Percentiles rank a stretch among this genome's conserved stretches.
Evolutionary conservation across 2,797 vertebrate species (phyloP).

Genomic region (Prionace glauca): DNA sequence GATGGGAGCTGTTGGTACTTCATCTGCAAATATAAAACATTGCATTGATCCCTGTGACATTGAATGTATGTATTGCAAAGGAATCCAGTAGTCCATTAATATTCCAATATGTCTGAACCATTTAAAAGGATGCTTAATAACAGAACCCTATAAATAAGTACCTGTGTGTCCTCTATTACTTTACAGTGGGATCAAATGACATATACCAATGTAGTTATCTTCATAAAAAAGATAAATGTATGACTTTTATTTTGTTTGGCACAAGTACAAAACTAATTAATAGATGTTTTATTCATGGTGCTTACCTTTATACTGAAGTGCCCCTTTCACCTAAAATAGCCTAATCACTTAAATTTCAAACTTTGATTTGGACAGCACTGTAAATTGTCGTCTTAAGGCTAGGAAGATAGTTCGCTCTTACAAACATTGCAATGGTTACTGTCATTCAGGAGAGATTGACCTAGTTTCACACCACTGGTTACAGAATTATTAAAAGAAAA

Average conservation of each 20-base stretch:
- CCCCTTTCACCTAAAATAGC: background rate
- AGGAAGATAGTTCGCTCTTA: background rate
- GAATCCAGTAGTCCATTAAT: background rate
- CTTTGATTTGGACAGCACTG: background rate
- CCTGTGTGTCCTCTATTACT: background rate
- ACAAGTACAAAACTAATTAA: background rate
- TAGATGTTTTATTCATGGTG: background rate
- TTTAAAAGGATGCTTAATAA: background rate
- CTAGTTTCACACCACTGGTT: background rate
- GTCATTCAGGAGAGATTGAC: background rate
- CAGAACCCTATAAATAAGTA: background rate
- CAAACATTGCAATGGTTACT: too few species aligned
- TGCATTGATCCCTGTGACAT: background rate
- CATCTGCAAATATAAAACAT: background rate
- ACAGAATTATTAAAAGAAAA: background rate
- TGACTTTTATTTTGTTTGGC: background rate
- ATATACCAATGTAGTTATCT: background rate
- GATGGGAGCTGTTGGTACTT: background rate
- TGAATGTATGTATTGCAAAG: background rate
- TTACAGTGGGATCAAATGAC: background rate
- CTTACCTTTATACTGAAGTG: background rate
- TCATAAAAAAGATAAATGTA: background rate
- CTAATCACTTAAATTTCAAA: background rate
- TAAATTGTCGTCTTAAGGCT: background rate
- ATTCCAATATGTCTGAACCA: background rate